Evolutionary conservation across 1,140 invertebrate species (phyloP).

Genomic region (Drosophila bipectinata): DNA sequence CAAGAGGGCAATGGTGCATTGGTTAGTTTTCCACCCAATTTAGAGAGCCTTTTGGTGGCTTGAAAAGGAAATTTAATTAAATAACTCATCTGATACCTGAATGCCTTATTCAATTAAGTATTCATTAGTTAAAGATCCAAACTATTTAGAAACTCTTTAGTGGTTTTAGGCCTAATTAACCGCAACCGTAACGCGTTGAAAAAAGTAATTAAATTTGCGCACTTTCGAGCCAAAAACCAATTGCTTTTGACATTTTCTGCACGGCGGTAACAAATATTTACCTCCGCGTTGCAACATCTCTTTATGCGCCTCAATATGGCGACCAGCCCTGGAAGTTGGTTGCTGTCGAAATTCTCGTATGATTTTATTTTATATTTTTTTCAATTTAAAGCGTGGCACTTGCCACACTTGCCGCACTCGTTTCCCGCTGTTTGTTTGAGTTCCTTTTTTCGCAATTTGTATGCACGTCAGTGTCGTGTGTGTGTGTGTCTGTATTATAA

Average conservation of each 20-base stretch:
- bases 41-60: no score
- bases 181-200: constrained; percentile 1
- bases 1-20: no score
- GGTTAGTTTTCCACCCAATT: not conserved
- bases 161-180: constrained; percentile 5
- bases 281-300: constrained; percentile 23
- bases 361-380: constrained; percentile 46
- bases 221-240: constrained; percentile 20
- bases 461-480: constrained; percentile 19
- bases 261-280: constrained; percentile 63
- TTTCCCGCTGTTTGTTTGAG: constrained; percentile 8
- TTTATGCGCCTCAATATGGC: constrained; percentile 3
- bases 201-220: constrained; percentile 19
- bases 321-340: constrained; percentile 3
- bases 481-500: constrained; percentile 33
- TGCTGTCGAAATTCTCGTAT: constrained; percentile 18
- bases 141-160: constrained; percentile 1
- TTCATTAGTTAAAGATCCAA: constrained; percentile 1
- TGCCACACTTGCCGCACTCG: constrained; percentile 12
- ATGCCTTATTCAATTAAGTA: not conserved
- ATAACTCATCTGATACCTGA: not conserved
- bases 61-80: not conserved
- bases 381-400: constrained; percentile 54
- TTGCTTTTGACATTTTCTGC: constrained; percentile 49
- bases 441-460: constrained; percentile 24